Evolutionary conservation across 1,140 invertebrate genomes (phyloP).

Genomic region (Drosophila seguyi): DNA sequence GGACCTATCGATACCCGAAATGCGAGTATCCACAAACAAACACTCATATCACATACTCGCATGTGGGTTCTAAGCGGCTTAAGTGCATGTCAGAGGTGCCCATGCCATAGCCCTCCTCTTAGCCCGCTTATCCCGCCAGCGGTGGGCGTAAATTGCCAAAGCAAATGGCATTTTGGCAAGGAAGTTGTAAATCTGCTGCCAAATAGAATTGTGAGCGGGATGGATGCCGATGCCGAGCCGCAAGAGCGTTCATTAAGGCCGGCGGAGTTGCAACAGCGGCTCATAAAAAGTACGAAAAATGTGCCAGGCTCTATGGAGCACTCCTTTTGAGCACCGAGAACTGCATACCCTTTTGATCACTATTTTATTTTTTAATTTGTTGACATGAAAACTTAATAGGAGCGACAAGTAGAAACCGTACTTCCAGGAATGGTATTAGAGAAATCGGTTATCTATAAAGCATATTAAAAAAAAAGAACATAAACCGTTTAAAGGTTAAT

Average conservation of each 20-base stretch:
- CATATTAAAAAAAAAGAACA: too few relatives aligned
- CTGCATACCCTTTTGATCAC: slow-evolving; percentile 12
- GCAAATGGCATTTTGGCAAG: slow-evolving; percentile 74
- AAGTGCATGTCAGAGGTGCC: slow-evolving; percentile 54
- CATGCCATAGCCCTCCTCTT: slow-evolving; percentile 15
- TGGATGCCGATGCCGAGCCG: slow-evolving; percentile 25
- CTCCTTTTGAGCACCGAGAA: not conserved
- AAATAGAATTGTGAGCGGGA: slow-evolving; percentile 72
- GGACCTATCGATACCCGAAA: not conserved
- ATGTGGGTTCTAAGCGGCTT: slow-evolving; percentile 68
- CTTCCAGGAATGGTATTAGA: not conserved
- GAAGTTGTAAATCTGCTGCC: slow-evolving; percentile 81
- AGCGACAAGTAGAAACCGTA: not conserved
- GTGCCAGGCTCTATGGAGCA: not conserved
- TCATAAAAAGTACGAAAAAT: slow-evolving; percentile 33
- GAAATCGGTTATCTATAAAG: too few relatives aligned
- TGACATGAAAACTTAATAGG: fast-evolving
- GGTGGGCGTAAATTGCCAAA: slow-evolving; percentile 80
- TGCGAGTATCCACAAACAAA: not conserved
- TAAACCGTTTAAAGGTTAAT: too few relatives aligned
- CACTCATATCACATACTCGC: not conserved
- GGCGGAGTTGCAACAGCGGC: slow-evolving; percentile 40
- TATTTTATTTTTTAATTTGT: not conserved
- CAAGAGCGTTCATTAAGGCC: slow-evolving; percentile 76
- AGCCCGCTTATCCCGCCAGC: slow-evolving; percentile 39